Evolutionary conservation across 2,888 invertebrate genomes (phyloP).

Genomic region (Tromatobia lineatoria): DNA sequence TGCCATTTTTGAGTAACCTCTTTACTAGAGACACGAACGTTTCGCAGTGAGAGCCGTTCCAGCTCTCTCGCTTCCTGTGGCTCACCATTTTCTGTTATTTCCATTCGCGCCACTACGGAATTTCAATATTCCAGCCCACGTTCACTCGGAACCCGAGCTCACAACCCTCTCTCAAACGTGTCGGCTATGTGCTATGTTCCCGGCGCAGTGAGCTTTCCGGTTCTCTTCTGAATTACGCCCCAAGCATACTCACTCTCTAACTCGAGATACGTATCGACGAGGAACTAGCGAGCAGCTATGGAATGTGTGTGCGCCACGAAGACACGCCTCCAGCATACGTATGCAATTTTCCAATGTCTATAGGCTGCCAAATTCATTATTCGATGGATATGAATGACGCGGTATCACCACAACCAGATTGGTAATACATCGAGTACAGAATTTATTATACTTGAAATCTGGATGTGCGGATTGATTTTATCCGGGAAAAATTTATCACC

Average conservation of each 20-base stretch:
- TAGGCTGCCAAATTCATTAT: constrained; percentile 56
- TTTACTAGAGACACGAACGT: constrained; percentile 56
- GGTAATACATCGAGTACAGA: constrained; percentile 46
- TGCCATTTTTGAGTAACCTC: constrained; percentile 63
- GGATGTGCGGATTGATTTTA: constrained; percentile 48
- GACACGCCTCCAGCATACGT: constrained; percentile 12
- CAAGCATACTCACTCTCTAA: neutral
- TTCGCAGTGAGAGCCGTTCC: constrained; percentile 27
- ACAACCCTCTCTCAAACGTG: constrained; percentile 8
- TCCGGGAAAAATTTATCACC: constrained; percentile 48
- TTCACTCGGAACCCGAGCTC: constrained; percentile 29
- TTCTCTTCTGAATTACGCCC: constrained; percentile 21
- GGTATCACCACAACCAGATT: constrained; percentile 27
- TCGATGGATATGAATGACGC: constrained; percentile 42
- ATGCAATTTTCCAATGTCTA: constrained; percentile 41
- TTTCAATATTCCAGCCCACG: constrained; percentile 71
- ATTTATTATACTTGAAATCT: constrained; percentile 51
- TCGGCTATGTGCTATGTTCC: constrained; percentile 9
- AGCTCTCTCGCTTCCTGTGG: neutral
- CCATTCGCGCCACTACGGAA: constrained; percentile 64
- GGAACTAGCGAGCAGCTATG: neutral
- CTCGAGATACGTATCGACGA: constrained; percentile 45
- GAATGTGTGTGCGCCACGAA: constrained; percentile 11
- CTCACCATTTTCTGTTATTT: constrained; percentile 51
- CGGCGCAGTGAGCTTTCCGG: neutral